Conservation (phyloP, 2,113 vertebrate species). For the Psettodes erumei region DNA sequence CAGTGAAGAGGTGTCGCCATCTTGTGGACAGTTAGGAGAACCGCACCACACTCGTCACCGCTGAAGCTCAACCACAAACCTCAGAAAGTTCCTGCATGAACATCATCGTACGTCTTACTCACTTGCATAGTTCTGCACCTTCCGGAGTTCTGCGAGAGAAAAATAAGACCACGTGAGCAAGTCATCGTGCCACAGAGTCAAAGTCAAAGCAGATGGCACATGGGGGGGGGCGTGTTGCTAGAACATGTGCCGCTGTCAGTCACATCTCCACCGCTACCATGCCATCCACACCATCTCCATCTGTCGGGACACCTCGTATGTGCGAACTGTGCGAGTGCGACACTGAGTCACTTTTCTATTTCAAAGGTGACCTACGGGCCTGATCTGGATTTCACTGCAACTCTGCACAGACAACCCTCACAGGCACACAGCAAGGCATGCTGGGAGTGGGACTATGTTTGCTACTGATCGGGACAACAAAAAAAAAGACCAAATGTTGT, state of each 20-base stretch:
- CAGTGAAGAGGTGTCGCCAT: conserved; percentile 9
- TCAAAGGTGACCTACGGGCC: conserved; percentile 52
- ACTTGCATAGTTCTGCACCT: conserved; percentile 85
- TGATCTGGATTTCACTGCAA: conserved; percentile 14
- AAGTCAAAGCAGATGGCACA: conserved; percentile 53
- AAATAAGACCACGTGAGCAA: conserved; percentile 9
- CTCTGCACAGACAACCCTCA: not conserved
- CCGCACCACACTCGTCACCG: not conserved
- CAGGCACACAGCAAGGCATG: not conserved
- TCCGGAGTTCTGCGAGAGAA: conserved; percentile 76
- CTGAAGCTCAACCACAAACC: not conserved
- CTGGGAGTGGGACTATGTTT: too few relatives aligned
- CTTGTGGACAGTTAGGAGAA: conserved; percentile 34
- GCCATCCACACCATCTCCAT: conserved; percentile 57
- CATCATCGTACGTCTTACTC: too few relatives aligned
- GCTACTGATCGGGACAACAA: too few relatives aligned
- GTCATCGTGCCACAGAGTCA: conserved; percentile 17
- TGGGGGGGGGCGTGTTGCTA: conserved; percentile 36
- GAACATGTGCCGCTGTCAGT: conserved; percentile 68
- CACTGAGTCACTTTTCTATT: conserved; percentile 61
- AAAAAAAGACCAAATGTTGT: too few relatives aligned
- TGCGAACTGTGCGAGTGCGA: conserved; percentile 32
- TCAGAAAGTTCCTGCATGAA: not conserved
- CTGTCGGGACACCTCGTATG: conserved; percentile 48
- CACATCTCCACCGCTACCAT: conserved; percentile 37